Percentiles rank a stretch among this genome's conserved stretches.
Conservation (phyloP, 35 echinoderm and acorn worm genomes). For the Heliocidaris erythrogramma region DNA sequence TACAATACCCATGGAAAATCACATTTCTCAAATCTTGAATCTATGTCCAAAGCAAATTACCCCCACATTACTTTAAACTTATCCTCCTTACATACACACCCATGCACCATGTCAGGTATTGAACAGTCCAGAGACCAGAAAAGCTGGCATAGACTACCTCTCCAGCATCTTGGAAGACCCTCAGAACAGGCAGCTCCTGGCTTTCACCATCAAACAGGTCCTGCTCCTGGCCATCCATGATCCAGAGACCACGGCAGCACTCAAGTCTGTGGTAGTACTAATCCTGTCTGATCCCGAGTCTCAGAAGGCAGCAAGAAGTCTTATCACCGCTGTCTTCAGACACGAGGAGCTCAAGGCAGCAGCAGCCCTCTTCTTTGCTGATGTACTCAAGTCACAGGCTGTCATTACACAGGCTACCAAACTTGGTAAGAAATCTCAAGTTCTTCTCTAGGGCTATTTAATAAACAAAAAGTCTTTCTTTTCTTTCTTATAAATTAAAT, state of each 20-base stretch:
- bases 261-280: conserved; percentile 60
- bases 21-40: too few species aligned
- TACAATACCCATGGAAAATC: too few species aligned
- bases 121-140: conserved; percentile 46
- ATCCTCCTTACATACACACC: not conserved
- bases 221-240: conserved; percentile 75
- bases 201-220: conserved; percentile 58
- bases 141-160: not conserved
- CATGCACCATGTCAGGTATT: not conserved
- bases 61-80: not conserved
- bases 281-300: conserved; percentile 66
- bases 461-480: too few species aligned
- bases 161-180: conserved; percentile 36
- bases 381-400: conserved; percentile 69
- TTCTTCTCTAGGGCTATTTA: not conserved
- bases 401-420: conserved; percentile 77
- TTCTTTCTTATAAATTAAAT: too few species aligned
- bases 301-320: conserved; percentile 56
- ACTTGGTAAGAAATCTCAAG: conserved; percentile 57
- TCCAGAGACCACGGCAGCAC: conserved; percentile 43
- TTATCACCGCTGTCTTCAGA: conserved; percentile 62
- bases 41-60: too few species aligned
- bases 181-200: conserved; percentile 24
- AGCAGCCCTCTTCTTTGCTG: conserved; percentile 69
- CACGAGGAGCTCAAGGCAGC: conserved; percentile 58